Percentiles rank a stretch among this genome's conserved stretches.
phyloP scores from a whole-genome alignment of 1,140 invertebrate species.

The Neuroterus valhalla region DNA sequence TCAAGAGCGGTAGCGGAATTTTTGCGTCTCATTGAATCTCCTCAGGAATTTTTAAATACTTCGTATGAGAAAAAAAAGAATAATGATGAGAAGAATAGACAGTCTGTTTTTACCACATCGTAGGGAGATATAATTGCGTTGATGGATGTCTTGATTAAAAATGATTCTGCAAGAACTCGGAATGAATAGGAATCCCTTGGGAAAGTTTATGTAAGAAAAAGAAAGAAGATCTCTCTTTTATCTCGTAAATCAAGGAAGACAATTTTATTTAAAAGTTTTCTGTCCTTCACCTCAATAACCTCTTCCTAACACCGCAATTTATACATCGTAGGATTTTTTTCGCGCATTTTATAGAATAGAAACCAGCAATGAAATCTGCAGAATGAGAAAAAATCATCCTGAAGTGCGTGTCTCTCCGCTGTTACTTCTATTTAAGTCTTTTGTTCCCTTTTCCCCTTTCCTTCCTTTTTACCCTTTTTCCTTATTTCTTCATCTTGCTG shows the following conservation, averaged over 20 bases:
- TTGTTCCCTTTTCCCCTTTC: neutral
- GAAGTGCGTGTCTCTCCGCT: slow-evolving; percentile 23
- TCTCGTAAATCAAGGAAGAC: neutral
- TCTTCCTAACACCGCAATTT: neutral
- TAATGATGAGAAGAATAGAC: too few species aligned
- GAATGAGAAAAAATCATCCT: neutral
- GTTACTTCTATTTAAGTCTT: slow-evolving; percentile 8
- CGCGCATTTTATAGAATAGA: neutral
- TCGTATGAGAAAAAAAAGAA: too few species aligned
- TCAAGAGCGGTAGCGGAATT: too few species aligned
- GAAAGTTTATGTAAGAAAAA: neutral
- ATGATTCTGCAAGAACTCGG: neutral
- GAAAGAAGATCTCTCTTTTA: neutral
- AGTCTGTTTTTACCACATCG: neutral
- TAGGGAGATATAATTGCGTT: neutral
- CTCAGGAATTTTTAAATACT: too few species aligned
- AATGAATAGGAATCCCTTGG: neutral
- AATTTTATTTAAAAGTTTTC: neutral
- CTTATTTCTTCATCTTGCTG: slow-evolving; percentile 21
- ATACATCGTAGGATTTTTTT: neutral
- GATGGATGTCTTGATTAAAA: slow-evolving; percentile 13
- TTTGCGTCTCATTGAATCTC: too few species aligned
- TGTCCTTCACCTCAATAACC: neutral
- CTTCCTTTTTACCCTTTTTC: neutral
- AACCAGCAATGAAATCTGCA: neutral